Percentiles rank a stretch among this genome's conserved stretches.
phyloP scores from a whole-genome alignment of 2,113 vertebrate species.

The Zapornia atra region DNA sequence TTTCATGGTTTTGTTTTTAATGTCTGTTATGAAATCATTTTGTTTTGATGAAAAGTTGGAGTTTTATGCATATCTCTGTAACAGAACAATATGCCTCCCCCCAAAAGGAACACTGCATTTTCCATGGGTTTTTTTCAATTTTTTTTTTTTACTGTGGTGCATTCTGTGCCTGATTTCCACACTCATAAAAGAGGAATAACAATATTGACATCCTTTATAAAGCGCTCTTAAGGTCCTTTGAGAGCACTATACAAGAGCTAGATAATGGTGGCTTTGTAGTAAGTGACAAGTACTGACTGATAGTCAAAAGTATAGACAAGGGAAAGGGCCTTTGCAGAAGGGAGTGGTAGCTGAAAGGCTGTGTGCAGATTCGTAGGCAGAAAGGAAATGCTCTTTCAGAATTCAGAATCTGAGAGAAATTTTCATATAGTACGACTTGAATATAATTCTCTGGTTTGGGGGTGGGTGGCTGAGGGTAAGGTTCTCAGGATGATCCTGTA shows the following conservation, averaged over 20 bases:
- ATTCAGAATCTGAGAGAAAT: not conserved
- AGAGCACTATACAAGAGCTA: not conserved
- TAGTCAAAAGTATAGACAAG: not conserved
- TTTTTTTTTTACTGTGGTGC: not conserved
- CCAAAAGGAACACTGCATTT: not conserved
- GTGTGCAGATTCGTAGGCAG: not conserved
- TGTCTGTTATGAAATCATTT: not conserved
- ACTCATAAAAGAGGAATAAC: not conserved
- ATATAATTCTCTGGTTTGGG: not conserved
- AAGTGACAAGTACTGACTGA: constrained; percentile 1
- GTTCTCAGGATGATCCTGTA: not conserved
- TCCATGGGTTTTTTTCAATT: not conserved
- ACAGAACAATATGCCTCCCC: not conserved
- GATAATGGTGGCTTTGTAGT: not conserved
- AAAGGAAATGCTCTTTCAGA: not conserved
- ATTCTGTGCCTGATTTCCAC: not conserved
- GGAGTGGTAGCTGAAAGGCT: not conserved
- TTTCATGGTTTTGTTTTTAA: not conserved
- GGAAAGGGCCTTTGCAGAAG: not conserved
- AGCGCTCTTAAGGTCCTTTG: not conserved
- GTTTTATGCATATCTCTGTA: not conserved
- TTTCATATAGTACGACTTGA: not conserved
- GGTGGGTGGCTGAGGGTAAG: fast-evolving
- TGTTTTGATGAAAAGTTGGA: not conserved
- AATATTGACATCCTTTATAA: not conserved